These are phyloP conservation scores for Eupsilia transversa DNA, from an alignment of 2,888 invertebrate genomes.

Conservation along the genomic window DNA sequence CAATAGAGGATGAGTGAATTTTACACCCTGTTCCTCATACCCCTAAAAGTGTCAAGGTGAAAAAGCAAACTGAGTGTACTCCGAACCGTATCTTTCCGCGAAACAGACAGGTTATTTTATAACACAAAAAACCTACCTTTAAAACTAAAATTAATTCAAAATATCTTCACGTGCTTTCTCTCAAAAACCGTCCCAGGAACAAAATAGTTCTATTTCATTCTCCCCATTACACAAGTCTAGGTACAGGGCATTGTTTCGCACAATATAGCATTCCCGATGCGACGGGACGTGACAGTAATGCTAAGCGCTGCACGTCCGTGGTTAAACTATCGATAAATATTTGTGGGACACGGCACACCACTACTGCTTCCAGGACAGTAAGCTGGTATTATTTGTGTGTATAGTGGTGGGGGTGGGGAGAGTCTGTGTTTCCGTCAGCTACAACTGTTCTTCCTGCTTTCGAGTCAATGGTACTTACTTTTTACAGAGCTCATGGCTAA, in stretches of 20 bases:
- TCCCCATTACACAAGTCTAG: slow-evolving; percentile 31
- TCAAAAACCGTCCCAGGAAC: slow-evolving; percentile 9
- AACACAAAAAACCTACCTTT: background rate
- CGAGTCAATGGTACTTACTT: background rate
- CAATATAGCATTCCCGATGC: slow-evolving; percentile 57
- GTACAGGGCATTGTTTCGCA: slow-evolving; percentile 46
- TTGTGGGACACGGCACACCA: slow-evolving; percentile 47
- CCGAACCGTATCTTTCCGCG: background rate
- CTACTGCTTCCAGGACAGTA: slow-evolving; percentile 36
- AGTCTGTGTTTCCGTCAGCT: background rate
- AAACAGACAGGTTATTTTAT: background rate
- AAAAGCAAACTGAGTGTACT: background rate
- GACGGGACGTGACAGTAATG: slow-evolving; percentile 60
- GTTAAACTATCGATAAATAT: slow-evolving; percentile 65
- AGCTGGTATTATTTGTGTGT: slow-evolving; percentile 34
- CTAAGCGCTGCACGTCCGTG: slow-evolving; percentile 41
- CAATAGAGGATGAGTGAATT: no score
- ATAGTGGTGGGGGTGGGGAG: background rate
- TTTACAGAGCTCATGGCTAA: no score
- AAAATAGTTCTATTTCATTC: slow-evolving; percentile 31
- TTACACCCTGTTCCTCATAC: no score
- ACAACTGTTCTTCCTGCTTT: background rate
- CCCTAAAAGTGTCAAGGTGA: no score
- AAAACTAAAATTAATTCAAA: background rate
- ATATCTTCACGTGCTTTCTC: background rate